phyloP scores from a whole-genome alignment of 2,888 invertebrate species.

The Agonopterix heracliana region DNA sequence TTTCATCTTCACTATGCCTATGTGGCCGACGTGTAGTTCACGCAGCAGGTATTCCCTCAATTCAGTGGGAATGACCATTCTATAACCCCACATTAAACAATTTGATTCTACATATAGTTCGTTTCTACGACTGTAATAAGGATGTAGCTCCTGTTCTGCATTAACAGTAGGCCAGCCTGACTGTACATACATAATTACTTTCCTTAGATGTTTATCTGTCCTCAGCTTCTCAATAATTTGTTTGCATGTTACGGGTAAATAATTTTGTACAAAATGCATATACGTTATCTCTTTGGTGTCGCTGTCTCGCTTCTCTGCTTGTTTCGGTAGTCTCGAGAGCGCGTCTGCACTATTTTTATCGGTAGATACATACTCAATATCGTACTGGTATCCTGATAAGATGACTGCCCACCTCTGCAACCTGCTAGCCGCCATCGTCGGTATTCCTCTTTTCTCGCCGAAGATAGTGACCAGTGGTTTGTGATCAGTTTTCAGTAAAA shows the following conservation, averaged over 20 bases:
- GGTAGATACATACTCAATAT: no score
- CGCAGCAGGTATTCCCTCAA: not conserved
- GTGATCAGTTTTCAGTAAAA: no score
- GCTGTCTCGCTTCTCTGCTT: not conserved
- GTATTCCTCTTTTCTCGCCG: no score
- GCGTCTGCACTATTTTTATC: no score
- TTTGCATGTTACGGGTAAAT: slow-evolving; percentile 2
- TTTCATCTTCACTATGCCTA: no score
- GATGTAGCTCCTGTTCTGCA: not conserved
- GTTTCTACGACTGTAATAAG: not conserved
- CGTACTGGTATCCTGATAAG: no score
- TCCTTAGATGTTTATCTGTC: not conserved
- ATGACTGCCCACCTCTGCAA: no score
- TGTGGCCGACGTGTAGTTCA: no score
- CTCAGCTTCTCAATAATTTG: not conserved
- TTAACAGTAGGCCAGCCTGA: slow-evolving; percentile 1
- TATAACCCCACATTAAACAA: slow-evolving; percentile 4
- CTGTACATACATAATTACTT: not conserved
- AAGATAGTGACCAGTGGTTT: no score
- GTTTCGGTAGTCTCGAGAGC: slow-evolving; percentile 5
- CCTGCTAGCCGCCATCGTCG: no score
- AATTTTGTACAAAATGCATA: slow-evolving; percentile 4
- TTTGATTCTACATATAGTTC: slow-evolving; percentile 1
- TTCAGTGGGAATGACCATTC: not conserved
- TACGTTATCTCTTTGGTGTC: slow-evolving; percentile 4